phyloP scores from a whole-genome alignment of 2,888 invertebrate species.

The Lacanobia oleracea region DNA sequence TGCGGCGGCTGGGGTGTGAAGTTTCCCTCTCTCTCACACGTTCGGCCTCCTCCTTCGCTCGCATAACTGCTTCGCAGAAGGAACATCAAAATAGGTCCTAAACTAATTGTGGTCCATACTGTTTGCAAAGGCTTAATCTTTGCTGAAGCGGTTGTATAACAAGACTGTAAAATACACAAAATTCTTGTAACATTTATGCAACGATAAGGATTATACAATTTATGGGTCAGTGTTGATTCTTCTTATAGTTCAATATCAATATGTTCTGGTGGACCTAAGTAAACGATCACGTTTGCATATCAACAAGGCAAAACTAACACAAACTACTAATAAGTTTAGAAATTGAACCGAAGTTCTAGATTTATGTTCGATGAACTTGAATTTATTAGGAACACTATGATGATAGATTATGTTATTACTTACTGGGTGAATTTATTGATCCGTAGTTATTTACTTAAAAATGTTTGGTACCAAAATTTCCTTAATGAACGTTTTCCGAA shows the following conservation, averaged over 20 bases:
- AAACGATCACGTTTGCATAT: slow-evolving; percentile 1
- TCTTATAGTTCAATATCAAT: slow-evolving; percentile 3
- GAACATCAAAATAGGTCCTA: not conserved
- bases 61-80: no score
- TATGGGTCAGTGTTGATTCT: not conserved
- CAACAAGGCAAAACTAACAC: slow-evolving; percentile 12
- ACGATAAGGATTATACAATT: not conserved
- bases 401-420: not conserved
- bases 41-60: no score
- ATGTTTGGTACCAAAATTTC: no score
- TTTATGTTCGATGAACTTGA: not conserved
- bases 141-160: not conserved
- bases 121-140: not conserved
- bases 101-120: not conserved
- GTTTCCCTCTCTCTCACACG: no score
- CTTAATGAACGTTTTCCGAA: no score
- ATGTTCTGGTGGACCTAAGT: slow-evolving; percentile 9
- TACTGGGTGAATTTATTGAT: no score
- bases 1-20: no score
- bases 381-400: not conserved
- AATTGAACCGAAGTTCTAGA: not conserved
- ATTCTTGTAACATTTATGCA: not conserved
- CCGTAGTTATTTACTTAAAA: no score
- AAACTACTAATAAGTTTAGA: not conserved
- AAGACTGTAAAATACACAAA: not conserved